Conservation (phyloP, 2,113 vertebrate species). For the Nycticorax nycticorax region DNA sequence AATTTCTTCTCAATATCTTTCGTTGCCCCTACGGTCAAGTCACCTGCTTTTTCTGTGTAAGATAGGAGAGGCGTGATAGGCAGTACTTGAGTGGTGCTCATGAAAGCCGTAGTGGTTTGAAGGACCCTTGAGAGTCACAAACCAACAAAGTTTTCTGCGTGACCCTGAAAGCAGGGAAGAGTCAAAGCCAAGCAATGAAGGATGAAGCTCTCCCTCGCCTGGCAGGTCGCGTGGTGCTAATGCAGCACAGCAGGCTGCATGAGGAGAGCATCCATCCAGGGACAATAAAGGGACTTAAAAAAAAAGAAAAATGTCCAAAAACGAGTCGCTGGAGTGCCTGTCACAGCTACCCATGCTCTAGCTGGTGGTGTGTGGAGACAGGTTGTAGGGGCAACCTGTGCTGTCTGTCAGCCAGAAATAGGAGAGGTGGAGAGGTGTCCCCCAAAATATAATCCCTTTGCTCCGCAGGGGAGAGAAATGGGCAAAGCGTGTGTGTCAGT, state of each 20-base stretch:
- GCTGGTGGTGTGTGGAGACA: background rate
- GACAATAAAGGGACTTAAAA: background rate
- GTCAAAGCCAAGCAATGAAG: background rate
- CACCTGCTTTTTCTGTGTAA: background rate
- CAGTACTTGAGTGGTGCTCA: background rate
- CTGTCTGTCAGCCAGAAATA: background rate
- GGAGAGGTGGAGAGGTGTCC: background rate
- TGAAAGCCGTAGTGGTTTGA: background rate
- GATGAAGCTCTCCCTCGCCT: background rate
- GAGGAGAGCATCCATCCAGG: background rate
- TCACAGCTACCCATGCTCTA: background rate
- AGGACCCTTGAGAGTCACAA: background rate
- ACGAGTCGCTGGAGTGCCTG: background rate
- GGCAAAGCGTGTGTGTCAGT: background rate
- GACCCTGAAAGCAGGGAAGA: background rate
- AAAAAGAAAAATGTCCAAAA: background rate
- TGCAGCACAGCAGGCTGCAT: accelerated
- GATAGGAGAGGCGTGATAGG: accelerated
- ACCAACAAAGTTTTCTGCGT: background rate
- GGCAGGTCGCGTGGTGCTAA: background rate
- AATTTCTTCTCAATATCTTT: background rate
- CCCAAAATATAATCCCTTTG: background rate
- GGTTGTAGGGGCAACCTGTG: background rate
- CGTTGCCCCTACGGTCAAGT: background rate
- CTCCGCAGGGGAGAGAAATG: background rate